phyloP scores from a whole-genome alignment of 2,113 vertebrate genomes.

The Gallinago media region DNA sequence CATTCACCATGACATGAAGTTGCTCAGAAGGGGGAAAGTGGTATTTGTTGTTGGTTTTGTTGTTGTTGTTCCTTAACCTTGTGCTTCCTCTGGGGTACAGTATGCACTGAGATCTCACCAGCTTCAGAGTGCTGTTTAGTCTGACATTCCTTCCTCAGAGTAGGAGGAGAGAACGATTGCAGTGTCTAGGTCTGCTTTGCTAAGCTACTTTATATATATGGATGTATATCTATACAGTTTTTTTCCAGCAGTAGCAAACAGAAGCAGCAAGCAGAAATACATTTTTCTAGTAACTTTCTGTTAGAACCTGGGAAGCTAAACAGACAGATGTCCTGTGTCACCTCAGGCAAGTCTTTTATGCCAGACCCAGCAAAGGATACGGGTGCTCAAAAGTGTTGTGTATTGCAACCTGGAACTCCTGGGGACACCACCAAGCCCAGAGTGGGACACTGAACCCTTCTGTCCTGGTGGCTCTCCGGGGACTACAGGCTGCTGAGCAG shows the following conservation, averaged over 20 bases:
- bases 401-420: not conserved
- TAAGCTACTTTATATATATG: not conserved
- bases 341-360: not conserved
- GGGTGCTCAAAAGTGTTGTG: not conserved
- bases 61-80: not conserved
- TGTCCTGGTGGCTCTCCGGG: not conserved
- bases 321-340: not conserved
- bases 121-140: not conserved
- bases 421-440: not conserved
- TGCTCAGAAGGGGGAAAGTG: not conserved
- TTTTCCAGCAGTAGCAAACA: not conserved
- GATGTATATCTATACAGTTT: accelerated
- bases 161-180: not conserved
- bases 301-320: not conserved
- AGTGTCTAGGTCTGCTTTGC: not conserved
- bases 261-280: not conserved
- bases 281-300: not conserved
- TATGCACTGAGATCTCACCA: not conserved
- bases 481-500: not conserved
- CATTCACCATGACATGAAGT: not conserved
- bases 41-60: not conserved
- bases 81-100: not conserved
- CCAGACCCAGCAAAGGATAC: not conserved
- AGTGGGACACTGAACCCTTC: not conserved
- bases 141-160: not conserved